Evolutionary conservation across 2,888 invertebrate species (phyloP), one percentile per base, ranked within the genome.

Genomic region (Anticlea derivata): DNA sequence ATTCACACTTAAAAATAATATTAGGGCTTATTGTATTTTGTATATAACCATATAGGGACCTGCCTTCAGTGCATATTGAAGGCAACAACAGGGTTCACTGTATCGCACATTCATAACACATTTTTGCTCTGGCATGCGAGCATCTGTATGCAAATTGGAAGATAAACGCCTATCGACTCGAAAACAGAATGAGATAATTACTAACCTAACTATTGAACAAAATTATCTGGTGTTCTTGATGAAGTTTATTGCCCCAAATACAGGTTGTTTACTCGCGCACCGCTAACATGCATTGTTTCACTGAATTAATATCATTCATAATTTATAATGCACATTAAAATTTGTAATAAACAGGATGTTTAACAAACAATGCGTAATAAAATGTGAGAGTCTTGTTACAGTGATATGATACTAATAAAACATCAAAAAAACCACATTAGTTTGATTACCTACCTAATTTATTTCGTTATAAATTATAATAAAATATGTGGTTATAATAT

Each of bases 231-330:
- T 67, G 87, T 80, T 83, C 85, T 84, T 86, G 83, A 80, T 86
- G 80, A 70, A 80, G 88, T 86, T 86, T 86, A 81, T 85, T 83
- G 87, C 71, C 73, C 88, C 63, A 80, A 72, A 82, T 88, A 74
- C 73, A 81, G 86, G 84, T 87, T 86, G 78, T 86, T 86, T 81
- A 81, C 85, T 77, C 67, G 60, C 59, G 60, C 63, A 57, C 60
- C 65, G 69, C 70, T 69, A 67, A 66, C 66, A 66, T 73, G 70
- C 65, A 70, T 70, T 69, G 70, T 71, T 65, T 68, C 67, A 68
- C 68, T 73, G 66, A 63, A 71, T 69, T 69, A 58, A 66, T 66
- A 74, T 71, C 68, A 71, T 68, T 69, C 63, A 66, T 66, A 61
- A 63, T 64, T 60, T 58, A 65, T 53, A 65, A 62, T 64, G 60